Conservation (phyloP, 2,888 invertebrate genomes). For the Zonitis immaculata region DNA sequence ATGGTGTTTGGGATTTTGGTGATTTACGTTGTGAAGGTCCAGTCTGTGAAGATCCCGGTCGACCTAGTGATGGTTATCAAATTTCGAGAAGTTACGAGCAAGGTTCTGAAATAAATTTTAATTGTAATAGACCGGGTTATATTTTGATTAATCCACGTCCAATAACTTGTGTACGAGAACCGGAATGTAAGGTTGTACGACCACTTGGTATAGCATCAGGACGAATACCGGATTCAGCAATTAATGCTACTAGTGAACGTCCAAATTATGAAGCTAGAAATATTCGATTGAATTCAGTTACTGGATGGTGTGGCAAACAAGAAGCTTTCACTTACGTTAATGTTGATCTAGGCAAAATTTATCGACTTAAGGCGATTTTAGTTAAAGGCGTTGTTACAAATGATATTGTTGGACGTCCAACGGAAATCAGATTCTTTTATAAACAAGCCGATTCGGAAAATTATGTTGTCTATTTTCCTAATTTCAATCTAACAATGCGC, state of each 20-base stretch:
- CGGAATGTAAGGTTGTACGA: conserved; percentile 88
- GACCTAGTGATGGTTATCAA: conserved; percentile 89
- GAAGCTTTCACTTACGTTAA: conserved; percentile 95
- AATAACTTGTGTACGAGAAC: conserved; percentile 85
- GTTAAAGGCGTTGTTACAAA: conserved; percentile 94
- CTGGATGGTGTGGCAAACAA: conserved; percentile 96
- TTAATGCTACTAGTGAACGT: conserved; percentile 89
- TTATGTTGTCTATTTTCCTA: conserved; percentile 95
- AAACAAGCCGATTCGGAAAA: conserved; percentile 92
- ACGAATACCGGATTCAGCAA: conserved; percentile 88
- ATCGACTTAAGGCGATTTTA: conserved; percentile 85
- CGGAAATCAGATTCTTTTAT: conserved; percentile 95
- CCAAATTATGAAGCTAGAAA: conserved; percentile 90
- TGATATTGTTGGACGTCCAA: conserved; percentile 91
- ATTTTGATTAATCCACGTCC: conserved; percentile 88
- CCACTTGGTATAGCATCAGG: conserved; percentile 90
- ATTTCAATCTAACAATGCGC: conserved; percentile 89
- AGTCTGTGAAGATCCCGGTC: conserved; percentile 92
- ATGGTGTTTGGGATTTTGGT: conserved; percentile 96
- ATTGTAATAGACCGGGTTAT: conserved; percentile 87
- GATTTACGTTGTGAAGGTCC: conserved; percentile 94
- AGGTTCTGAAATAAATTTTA: conserved; percentile 86
- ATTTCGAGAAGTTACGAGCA: conserved; percentile 79
- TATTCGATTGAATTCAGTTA: conserved; percentile 84
- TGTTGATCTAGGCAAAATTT: conserved; percentile 91